Conservation (phyloP, 2,888 invertebrate genomes). For the Cephus pygmeus region DNA sequence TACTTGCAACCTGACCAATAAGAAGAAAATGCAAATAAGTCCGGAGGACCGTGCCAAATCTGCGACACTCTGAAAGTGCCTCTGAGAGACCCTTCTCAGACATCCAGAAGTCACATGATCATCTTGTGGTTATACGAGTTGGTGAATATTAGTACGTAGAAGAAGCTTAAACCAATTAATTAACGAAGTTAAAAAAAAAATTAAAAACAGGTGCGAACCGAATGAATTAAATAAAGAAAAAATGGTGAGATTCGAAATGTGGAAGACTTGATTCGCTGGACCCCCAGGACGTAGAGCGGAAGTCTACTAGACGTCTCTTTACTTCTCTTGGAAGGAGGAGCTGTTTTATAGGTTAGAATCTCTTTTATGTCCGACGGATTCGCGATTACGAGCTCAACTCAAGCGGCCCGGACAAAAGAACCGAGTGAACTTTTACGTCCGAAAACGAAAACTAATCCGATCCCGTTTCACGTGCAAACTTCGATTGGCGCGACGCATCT, state of each 20-base stretch:
- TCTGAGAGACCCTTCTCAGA: neutral
- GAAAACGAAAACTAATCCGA: constrained; percentile 41
- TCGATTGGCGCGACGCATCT: neutral
- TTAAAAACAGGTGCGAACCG: neutral
- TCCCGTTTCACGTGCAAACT: neutral
- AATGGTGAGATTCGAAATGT: neutral
- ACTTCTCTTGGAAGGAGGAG: constrained; percentile 33
- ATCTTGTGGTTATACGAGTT: neutral
- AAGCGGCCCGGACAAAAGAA: constrained; percentile 39
- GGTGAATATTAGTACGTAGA: neutral
- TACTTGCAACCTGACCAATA: constrained; percentile 1
- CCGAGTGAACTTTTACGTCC: constrained; percentile 31
- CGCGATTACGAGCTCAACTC: constrained; percentile 48
- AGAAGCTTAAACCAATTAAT: neutral
- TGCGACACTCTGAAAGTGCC: neutral
- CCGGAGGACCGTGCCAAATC: neutral
- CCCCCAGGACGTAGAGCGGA: neutral
- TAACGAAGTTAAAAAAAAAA: neutral
- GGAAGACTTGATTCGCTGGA: neutral
- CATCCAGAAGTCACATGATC: neutral
- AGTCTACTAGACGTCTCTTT: neutral
- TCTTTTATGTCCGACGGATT: constrained; percentile 52
- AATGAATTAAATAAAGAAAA: neutral
- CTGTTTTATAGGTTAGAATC: constrained; percentile 56
- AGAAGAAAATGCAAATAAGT: neutral